Conservation (phyloP, 2,888 invertebrate genomes). For the Aphidoletes aphidimyza region DNA sequence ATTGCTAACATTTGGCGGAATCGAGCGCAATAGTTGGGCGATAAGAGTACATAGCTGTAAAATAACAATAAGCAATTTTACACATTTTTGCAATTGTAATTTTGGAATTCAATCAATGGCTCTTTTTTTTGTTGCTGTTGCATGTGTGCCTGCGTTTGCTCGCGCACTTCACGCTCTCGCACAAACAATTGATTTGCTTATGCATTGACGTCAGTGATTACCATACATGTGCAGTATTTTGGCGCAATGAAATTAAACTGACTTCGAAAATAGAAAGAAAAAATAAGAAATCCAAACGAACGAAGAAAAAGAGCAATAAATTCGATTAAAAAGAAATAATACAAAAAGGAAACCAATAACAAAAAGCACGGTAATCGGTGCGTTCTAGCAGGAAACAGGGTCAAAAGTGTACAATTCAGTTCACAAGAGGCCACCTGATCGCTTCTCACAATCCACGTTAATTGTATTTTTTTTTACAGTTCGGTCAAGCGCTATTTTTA, state of each 20-base stretch:
- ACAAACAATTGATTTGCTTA: not conserved
- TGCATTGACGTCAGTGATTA: slow-evolving; percentile 50
- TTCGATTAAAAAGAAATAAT: too few species aligned
- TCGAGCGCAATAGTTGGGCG: not conserved
- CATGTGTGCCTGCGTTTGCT: too few species aligned
- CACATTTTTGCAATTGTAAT: slow-evolving; percentile 54
- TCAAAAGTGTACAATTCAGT: slow-evolving; percentile 35
- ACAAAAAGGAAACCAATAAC: not conserved
- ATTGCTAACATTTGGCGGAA: not conserved
- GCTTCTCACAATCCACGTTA: not conserved
- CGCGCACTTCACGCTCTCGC: not conserved
- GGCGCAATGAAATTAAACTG: not conserved
- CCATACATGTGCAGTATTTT: slow-evolving; percentile 40
- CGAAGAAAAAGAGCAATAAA: too few species aligned
- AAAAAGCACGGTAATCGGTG: not conserved
- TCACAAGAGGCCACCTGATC: slow-evolving; percentile 53
- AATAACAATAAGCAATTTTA: slow-evolving; percentile 53
- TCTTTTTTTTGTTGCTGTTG: not conserved
- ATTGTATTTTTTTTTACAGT: slow-evolving; percentile 40
- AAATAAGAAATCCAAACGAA: not conserved
- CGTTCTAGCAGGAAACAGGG: slow-evolving; percentile 30
- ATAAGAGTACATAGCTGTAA: slow-evolving; percentile 22
- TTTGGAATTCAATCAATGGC: slow-evolving; percentile 48
- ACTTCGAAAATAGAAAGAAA: not conserved
- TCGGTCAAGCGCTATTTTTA: slow-evolving; percentile 32